These are phyloP conservation scores for Hafferia zeledoni DNA, from an alignment of 2,797 vertebrate genomes.

Conservation along the genomic window DNA sequence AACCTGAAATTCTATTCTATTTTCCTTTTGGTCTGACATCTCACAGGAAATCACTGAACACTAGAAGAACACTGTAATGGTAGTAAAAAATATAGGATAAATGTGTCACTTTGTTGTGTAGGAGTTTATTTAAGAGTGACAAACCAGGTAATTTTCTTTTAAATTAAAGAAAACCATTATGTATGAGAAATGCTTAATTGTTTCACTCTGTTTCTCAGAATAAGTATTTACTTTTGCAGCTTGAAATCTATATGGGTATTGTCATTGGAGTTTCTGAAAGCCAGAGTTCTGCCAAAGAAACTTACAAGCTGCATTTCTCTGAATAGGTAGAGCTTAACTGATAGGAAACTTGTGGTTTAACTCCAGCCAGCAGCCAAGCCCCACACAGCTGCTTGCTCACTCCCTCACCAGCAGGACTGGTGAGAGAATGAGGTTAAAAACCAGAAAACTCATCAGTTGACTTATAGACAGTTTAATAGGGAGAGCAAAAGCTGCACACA, in stretches of 20 bases:
- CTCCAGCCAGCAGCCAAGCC: not conserved
- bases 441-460: not conserved
- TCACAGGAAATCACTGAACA: not conserved
- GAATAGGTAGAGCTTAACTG: not conserved
- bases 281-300: not conserved
- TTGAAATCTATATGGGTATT: not conserved
- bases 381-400: not conserved
- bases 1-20: rapidly evolving
- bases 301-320: not conserved
- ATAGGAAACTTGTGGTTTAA: not conserved
- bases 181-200: not conserved
- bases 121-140: not conserved
- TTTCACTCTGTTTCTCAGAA: not conserved
- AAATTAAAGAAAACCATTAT: not conserved
- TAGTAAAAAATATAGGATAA: not conserved
- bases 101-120: not conserved
- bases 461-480: not conserved
- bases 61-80: not conserved
- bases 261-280: not conserved
- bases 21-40: not conserved
- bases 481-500: not conserved
- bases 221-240: not conserved
- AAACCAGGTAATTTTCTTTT: not conserved
- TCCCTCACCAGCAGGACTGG: not conserved
- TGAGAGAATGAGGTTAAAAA: not conserved